Base-by-base conservation (phyloP, 30 jellyfish, hydroid and myxozoan genomes). In the Aurelia aurita region DNA sequence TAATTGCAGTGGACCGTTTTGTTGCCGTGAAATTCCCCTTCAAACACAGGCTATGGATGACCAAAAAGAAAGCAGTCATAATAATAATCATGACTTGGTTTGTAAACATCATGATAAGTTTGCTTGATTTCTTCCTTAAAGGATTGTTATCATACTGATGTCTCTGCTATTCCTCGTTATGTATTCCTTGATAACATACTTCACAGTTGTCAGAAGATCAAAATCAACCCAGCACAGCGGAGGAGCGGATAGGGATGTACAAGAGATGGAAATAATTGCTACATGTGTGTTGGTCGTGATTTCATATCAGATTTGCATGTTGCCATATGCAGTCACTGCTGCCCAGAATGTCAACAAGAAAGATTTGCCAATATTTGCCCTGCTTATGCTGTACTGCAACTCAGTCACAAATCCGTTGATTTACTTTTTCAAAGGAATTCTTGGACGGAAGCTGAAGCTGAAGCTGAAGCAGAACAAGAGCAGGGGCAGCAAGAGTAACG, bases 1-100 rank as follows among this genome's bases (percentile, higher is more conserved):
- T 28, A 28, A 59, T 78, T 3, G 69, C 53, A 3, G n/a, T 59
- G 13, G 89, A 78, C 25, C 45, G 89, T 7, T 67, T 78, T 11
- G 22, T 32, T 20, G 89, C 89, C 49, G 63, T 62, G 20, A 44
- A 27, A 26, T 78, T 15, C 26, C 89, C 89, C 14, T 16, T 78
- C 22, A 78, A 78, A 23, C 89, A 78, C 80, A 59, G 80, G 43
- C 58, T 62, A 16, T 78, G 80, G 66, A 25, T 60, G 79, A 78
- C 89, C 15, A 78, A 78, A 66, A 61, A 46, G 80, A 78, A 21
- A 69, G 80, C 71, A 12, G 51, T 39, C 16, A 39, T 9, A 4
- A 39, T 39, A 39, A 12, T 60, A 69, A 11, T 27, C 18, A 58
- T 78, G 3, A 64, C 26, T 13, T 22, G 39, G 28, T 21, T 21